Base-by-base conservation (phyloP, 2,113 vertebrate species). In the Percina caprodes region DNA sequence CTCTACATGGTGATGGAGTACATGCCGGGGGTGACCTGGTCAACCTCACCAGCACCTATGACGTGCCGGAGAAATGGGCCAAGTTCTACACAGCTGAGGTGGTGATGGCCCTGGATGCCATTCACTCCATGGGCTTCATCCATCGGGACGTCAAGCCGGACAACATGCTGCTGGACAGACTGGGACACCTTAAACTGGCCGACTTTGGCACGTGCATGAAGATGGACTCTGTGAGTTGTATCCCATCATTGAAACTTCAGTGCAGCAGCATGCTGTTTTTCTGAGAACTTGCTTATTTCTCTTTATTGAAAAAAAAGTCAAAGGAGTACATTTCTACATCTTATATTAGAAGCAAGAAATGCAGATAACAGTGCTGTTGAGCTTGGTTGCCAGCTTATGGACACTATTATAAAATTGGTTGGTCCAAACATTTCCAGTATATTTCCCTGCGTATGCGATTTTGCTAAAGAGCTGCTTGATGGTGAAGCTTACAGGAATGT, bases 1-100 rank as follows among this genome's bases (percentile, higher is more conserved):
- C 96, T 99, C 71, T 99, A 97, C 93, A 99, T 99, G 98, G 98
- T 99, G 83, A 99, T 99, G 98, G 98, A 99, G 84, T 99, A 99
- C 92, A 99, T 99, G 98, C 98, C 98, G 98, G 98, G n/a, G 98
- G 98, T 24, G 98, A 99, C 91, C 96, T 99, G 74, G 98, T 99
- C 61, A 99, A 99, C 92, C 97, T 99, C 84, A 99, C 99, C 95
- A 99, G 98, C 95, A 99, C 99, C 86, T 99, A 99, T 0, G 98
- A 99, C 79, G 97, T 99, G 77, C 98, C 98, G 35, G 98, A 99
- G 90, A 99, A 98, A 81, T 99, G 98, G 98, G 98, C 98, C 79
- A 97, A 97, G 83, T 99, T 99, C 94, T 99, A 99, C 74, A 99
- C 98, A 19, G 98, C 98, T 0, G 97, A 99, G 92, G 98, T 99